Base-by-base conservation (phyloP, 2,113 vertebrate species). In the Pseudolaguvia tuberculata region DNA sequence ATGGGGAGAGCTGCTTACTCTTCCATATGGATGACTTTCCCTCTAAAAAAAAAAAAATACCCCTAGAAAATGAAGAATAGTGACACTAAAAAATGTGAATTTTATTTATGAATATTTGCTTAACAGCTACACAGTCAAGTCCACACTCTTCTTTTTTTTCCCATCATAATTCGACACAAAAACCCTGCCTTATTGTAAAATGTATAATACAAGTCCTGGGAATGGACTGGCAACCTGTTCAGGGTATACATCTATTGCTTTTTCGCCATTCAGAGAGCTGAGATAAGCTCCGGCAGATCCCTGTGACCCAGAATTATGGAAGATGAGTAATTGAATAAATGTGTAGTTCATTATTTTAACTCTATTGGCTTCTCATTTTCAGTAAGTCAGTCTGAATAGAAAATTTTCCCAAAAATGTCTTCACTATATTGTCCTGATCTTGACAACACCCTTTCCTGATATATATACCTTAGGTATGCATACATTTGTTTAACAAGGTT, bases 21-120 rank as follows among this genome's bases (percentile, higher is more conserved):
- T 93, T 93, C 86, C 89, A 93, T 89, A 85, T 90, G 90, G 78
- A 45, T 88, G 86, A 85, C 89, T 90, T 88, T 85, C 83, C 85
- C 81, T 84, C n/a, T 78, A 85, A 90, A 90, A 87, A 85, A 87
- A 78, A 85, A 90, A 90, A 87, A 85, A 87, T 84, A 90, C 88
- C 88, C 50, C 67, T 71, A 83, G 79, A 82, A 73, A 89, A 90
- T 91, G 87, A 91, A 90, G 86, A 90, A 82, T 52, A 88, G 84
- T 82, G 80, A 85, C 76, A 78, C 75, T 78, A 83, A 84, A 78
- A 85, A 83, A 85, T 72, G 61, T 73, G 68, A 66, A 81, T 87
- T 85, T 86, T 78, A 88, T 87, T 88, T 85, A 83, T 80, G 79
- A 81, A 70, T 11, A 31, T 35, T 27, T 57, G 74, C 27, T 29